Base-by-base conservation (phyloP, 2,113 vertebrate species). In the Oenanthe oenanthe region DNA sequence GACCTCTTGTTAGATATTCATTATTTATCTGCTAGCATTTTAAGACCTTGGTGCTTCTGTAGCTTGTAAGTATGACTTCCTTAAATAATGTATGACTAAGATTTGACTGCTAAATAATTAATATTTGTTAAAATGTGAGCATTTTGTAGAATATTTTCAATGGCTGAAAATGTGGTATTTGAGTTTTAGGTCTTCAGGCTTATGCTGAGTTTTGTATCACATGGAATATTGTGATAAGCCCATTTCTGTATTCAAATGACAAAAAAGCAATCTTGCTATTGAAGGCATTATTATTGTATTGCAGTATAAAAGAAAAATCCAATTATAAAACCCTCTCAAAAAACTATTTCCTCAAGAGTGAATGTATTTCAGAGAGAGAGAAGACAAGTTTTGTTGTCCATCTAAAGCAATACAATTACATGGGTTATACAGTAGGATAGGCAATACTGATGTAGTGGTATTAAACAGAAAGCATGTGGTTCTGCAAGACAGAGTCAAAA, bases 1-100 rank as follows among this genome's bases (percentile, higher is more conserved):
- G 68, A 65, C 51, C 72, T 83, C 63, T 93, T 80, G 42, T 62
- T 85, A 80, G 85, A 28, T 80, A 96, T 95, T 93, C 60, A 90
- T 96, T 93, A 96, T 96, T 96, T 93, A 93, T 93, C 82, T 94
- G 26, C 82, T 91, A 77, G 82, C 31, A 58, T 93, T 96, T 85
- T 83, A 63, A 95, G 75, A 84, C 56, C 26, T 71, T 63, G 32
- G 17, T 90, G 43, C 63, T 88, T 92, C 62, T 84, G 68, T 83
- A 70, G 60, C 79, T 83, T 73, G 26, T 40, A 92, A 76, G 54
- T 90, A 92, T 34, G 72, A 71, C 72, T 90, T 92, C 32, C 34
- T 83, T 97, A 73, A 95, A 96, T 95, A 85, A 94, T 94, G 38
- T 38, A 95, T 73, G 20, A 29, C 34, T 83, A 76, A 90, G 88